Base-by-base conservation (phyloP, 2,888 invertebrate genomes). In the Meliscaeva auricollis region DNA sequence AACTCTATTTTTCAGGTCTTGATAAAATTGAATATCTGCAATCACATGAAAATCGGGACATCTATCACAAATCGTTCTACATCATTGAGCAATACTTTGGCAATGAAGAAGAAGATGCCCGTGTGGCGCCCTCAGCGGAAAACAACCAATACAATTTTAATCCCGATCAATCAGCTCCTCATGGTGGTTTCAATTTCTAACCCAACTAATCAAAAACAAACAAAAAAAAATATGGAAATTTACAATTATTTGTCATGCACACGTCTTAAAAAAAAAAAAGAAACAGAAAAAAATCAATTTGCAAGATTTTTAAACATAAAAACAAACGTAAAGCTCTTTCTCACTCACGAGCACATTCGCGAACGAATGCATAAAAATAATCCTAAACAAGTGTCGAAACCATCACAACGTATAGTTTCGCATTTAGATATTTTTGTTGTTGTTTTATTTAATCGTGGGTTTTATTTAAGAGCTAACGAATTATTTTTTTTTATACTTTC, bases 11-110 rank as follows among this genome's bases (percentile, higher is more conserved):
- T 69, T 44, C 90, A 97, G 98, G 99, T 90, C 94, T 99, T 91
- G 99, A 99, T 92, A 99, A 99, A 94, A 98, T 99, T 88, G 99
- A 99, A 93, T 99, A 97, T 93, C 94, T 99, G 68, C 99, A 99
- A 92, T 98, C 98, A 54, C 98, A 99, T 92, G 97, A 98, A 92
- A 99, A 99, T 91, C 95, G 97, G 92, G 98, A 99, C 89, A 98
- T 99, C 88, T 99, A 99, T 93, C 96, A 98, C 92, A 98, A 98
- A 93, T 97, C 98, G 66, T 99, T 97, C 91, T 97, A 98, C 91
- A 98, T 99, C 88, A 98, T 99, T 89, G 98, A 99, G 92, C 96
- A 96, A 90, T 99, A 96, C 93, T 99, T 99, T 91, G 96, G 97
- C 17, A 96, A 97, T n/a, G 98, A 98, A 90, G 97, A 97, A 88